These are phyloP conservation scores for Crambe crambe DNA, from an alignment of 37 sponge, comb jelly and placozoan species.

Conservation along the genomic window DNA sequence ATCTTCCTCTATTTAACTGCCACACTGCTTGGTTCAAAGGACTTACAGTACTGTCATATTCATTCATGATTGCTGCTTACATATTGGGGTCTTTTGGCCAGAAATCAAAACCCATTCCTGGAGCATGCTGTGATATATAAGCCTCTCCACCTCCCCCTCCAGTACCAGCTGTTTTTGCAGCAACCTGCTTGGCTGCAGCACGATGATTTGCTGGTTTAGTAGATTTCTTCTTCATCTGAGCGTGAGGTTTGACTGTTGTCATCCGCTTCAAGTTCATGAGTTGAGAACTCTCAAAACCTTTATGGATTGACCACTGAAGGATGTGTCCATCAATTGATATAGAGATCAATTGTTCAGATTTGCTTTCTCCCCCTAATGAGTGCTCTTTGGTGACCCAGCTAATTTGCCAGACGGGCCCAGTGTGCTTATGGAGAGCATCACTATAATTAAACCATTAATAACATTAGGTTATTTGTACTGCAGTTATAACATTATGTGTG, in stretches of 20 bases:
- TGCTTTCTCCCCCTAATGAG: constrained; percentile 81
- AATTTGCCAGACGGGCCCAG: constrained; percentile 95
- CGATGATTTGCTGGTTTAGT: neutral
- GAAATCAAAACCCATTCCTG: constrained; percentile 95
- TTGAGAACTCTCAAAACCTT: constrained; percentile 90
- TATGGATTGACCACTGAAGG: constrained; percentile 93
- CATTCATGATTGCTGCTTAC: no score
- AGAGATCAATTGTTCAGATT: constrained; percentile 87
- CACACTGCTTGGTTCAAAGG: no score
- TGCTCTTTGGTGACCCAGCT: constrained; percentile 91
- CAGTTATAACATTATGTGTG: no score
- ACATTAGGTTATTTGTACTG: no score
- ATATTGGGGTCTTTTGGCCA: constrained; percentile 82
- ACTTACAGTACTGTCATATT: no score
- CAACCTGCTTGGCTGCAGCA: neutral
- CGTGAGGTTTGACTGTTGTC: constrained; percentile 7
- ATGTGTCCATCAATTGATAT: constrained; percentile 87
- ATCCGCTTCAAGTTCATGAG: constrained; percentile 79
- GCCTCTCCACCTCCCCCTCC: constrained; percentile 45
- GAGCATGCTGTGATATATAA: constrained; percentile 84
- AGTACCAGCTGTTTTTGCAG: neutral
- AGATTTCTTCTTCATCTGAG: constrained; percentile 26
- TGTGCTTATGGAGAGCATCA: constrained; percentile 74
- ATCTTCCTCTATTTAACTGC: no score
- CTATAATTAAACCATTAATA: no score